Base-by-base conservation (phyloP, 2,797 vertebrate species). In the Eulemur rubriventer region DNA sequence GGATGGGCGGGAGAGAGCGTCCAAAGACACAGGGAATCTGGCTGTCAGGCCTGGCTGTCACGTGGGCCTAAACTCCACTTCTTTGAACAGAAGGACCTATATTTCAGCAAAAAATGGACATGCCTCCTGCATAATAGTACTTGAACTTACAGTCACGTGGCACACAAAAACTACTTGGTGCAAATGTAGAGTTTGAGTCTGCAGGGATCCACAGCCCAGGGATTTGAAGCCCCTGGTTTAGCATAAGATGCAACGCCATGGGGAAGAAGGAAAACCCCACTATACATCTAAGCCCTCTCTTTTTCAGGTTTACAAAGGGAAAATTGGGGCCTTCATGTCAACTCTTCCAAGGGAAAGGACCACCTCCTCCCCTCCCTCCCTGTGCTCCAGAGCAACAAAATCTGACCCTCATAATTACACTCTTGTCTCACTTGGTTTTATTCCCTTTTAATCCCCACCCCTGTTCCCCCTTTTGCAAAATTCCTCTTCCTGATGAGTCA, bases 401-500 rank as follows among this genome's bases (percentile, higher is more conserved):
- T 59, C 85, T 82, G 65, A 84, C 73, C 48, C 43, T 88, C 55
- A 35, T 24, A 41, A 38, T 50, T 35, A 63, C 75, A 83, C 41
- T 78, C 65, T 91, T 72, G 52, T 55, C 38, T 96, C 48, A 24
- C 69, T 88, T 1, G 1, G 38, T 52, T 96, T 93, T 65, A 76
- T 80, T 91, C 38, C 26, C 41, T n/a, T 91, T 91, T 70, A 67
- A 43, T 67, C 18, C 63, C 75, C 18, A 35, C 24, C 22, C 8
- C 22, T 20, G 4, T 16, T 9, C 55, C 69, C 22, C 52, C 6
- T 70, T 73, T 95, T 84, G 65, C 73, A 78, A 94, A 89, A 97
- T 92, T 92, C 93, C 59, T 95, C 65, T 94, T 96, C 81, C 82
- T 35, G 5, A 79, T 96, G 96, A 96, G 91, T 96, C 96, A 95